phyloP scores from a whole-genome alignment of 2,888 invertebrate genomes.

The Strigamia maritima region DNA sequence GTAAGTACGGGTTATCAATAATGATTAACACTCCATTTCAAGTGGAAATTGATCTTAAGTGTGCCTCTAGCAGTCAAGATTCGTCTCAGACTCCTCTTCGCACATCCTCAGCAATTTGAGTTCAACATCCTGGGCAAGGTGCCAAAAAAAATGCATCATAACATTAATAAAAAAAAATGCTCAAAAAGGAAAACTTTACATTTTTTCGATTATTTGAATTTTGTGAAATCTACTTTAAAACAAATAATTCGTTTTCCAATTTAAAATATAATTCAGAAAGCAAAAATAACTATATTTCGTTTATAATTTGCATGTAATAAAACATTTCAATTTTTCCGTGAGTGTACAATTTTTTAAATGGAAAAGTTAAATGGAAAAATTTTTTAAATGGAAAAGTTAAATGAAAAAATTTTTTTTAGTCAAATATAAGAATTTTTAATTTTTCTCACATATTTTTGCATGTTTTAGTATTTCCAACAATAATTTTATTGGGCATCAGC shows the following conservation, averaged over 20 bases:
- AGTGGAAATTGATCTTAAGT: neutral
- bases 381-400: too few species aligned
- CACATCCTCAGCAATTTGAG: neutral
- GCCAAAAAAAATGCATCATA: constrained; percentile 9
- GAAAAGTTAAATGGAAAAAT: too few species aligned
- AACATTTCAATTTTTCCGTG: too few species aligned
- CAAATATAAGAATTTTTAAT: too few species aligned
- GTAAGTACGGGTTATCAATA: neutral
- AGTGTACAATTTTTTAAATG: too few species aligned
- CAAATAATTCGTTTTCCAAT: too few species aligned
- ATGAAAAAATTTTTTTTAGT: too few species aligned
- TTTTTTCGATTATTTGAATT: neutral
- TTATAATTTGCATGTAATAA: too few species aligned
- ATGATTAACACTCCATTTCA: constrained; percentile 16
- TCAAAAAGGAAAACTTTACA: neutral
- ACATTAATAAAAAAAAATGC: constrained; percentile 11
- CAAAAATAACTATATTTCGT: too few species aligned
- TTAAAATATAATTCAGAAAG: too few species aligned
- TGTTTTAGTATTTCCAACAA: neutral
- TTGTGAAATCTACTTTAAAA: too few species aligned
- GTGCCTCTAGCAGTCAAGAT: neutral
- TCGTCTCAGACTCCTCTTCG: neutral
- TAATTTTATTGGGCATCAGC: neutral
- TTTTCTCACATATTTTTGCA: neutral
- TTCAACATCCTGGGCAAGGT: constrained; percentile 9